Conservation (phyloP, 2,113 vertebrate species). For the Mellivora capensis region DNA sequence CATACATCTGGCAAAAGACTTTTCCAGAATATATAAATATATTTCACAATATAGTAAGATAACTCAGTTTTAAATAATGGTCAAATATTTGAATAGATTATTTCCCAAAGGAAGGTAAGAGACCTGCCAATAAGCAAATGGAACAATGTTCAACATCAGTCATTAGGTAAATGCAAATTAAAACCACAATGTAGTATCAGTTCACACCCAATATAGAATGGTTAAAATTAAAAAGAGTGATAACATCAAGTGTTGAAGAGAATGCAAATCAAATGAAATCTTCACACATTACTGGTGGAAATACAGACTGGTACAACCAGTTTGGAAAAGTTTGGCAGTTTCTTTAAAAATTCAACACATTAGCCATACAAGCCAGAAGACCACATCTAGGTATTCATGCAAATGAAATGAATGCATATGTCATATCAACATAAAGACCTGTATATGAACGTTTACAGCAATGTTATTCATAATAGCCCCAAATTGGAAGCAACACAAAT, state of each 20-base stretch:
- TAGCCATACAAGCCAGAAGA: neutral
- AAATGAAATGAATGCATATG: neutral
- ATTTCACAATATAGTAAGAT: neutral
- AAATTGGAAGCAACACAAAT: conserved; percentile 23
- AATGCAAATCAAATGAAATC: neutral
- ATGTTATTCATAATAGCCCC: neutral
- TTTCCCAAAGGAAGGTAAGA: conserved; percentile 1
- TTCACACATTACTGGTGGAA: neutral
- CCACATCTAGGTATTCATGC: neutral
- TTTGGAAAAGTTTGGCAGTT: neutral
- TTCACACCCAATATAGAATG: neutral
- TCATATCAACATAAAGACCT: neutral
- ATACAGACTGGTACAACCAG: neutral
- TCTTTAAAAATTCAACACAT: conserved; percentile 27
- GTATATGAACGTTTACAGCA: neutral
- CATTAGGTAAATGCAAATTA: conserved; percentile 36
- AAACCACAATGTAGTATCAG: neutral
- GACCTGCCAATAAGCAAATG: neutral
- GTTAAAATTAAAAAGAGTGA: conserved; percentile 4
- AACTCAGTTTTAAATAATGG: neutral
- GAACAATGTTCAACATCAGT: conserved; percentile 13
- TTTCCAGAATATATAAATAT: neutral
- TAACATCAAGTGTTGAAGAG: neutral
- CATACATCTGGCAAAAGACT: neutral
- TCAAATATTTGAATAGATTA: neutral